Percentiles rank a stretch among this genome's conserved stretches.
Conservation (phyloP, 2,113 vertebrate genomes). For the Gallinago undulata region DNA sequence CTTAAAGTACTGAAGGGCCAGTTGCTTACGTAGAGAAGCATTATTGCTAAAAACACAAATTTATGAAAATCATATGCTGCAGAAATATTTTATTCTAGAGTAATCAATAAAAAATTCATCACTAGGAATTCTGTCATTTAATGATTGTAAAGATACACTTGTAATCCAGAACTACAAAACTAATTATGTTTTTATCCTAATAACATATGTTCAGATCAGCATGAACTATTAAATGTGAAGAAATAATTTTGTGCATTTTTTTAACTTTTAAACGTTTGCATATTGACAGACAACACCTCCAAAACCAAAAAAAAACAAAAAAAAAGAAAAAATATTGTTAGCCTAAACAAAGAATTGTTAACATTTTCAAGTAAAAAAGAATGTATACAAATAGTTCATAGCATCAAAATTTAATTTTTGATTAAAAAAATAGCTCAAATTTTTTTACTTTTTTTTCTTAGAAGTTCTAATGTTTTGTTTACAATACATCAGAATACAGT, state of each 20-base stretch:
- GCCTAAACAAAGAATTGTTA: background rate
- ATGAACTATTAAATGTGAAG: background rate
- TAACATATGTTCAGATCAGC: background rate
- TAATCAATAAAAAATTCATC: background rate
- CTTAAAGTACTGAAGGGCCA: background rate
- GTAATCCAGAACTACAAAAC: background rate
- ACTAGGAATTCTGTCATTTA: background rate
- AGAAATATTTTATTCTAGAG: background rate
- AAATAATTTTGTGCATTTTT: background rate
- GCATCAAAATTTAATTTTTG: background rate
- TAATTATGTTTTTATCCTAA: background rate
- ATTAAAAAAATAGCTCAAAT: background rate
- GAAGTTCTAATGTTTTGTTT: background rate
- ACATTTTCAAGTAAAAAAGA: background rate
- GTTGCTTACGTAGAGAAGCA: background rate
- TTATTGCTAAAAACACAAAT: background rate
- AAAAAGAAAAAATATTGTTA: background rate
- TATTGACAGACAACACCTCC: background rate
- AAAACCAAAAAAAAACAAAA: rapidly evolving
- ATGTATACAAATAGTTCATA: background rate
- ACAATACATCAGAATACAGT: background rate
- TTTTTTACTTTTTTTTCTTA: background rate
- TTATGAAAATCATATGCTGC: background rate
- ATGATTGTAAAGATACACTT: background rate
- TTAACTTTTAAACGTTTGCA: background rate